phyloP scores from a whole-genome alignment of 2,797 vertebrate species.

The Heliangelus exortis region DNA sequence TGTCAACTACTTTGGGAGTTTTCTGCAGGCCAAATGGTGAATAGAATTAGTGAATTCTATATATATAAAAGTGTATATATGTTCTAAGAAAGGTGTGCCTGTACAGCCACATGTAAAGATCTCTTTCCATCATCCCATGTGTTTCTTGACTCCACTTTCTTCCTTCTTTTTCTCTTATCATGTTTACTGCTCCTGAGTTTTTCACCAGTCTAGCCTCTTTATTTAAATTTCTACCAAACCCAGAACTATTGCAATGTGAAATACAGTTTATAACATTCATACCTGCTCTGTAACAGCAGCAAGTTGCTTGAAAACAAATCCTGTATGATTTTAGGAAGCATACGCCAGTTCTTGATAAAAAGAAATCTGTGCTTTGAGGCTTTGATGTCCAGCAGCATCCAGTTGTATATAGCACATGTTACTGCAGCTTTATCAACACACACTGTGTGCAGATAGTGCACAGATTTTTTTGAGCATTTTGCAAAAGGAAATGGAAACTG shows the following conservation, averaged over 20 bases:
- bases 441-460: neutral
- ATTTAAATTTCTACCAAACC: neutral
- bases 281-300: neutral
- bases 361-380: neutral
- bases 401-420: neutral
- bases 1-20: neutral
- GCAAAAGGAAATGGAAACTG: slow-evolving; percentile 20
- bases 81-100: neutral
- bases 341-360: neutral
- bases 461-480: neutral
- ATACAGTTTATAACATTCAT: neutral
- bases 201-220: neutral
- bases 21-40: neutral
- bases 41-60: neutral
- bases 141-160: neutral
- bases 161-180: neutral
- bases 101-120: neutral
- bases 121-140: neutral
- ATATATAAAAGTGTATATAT: neutral
- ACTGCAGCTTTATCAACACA: neutral
- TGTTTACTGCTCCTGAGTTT: neutral
- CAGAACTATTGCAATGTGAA: neutral
- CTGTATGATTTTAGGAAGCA: neutral
- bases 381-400: neutral
- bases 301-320: neutral